Percentiles rank a stretch among this genome's conserved stretches.
These are phyloP conservation scores for Oryzaephilus surinamensis DNA, from an alignment of 1,140 invertebrate species.

Conservation along the genomic window DNA sequence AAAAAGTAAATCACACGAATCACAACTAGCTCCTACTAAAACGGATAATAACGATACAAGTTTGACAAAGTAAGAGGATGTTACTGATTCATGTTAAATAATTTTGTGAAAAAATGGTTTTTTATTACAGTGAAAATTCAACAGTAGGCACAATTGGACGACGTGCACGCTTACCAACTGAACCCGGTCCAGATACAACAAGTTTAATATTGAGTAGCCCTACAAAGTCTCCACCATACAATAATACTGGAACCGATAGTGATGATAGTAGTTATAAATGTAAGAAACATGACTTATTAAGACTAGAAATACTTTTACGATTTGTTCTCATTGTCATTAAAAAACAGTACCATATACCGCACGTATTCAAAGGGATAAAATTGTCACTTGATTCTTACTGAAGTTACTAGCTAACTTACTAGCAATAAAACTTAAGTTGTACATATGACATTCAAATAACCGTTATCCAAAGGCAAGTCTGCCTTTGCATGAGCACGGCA, in stretches of 20 bases:
- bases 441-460: no score
- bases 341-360: no score
- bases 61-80: slow-evolving; percentile 16
- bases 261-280: slow-evolving; percentile 48
- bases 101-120: slow-evolving; percentile 7
- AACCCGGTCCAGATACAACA: slow-evolving; percentile 48
- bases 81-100: no score
- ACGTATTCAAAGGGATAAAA: background rate
- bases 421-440: no score
- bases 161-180: slow-evolving; percentile 57
- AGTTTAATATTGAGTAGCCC: slow-evolving; percentile 49
- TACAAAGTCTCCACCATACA: slow-evolving; percentile 53
- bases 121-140: slow-evolving; percentile 14
- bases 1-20: slow-evolving; percentile 88
- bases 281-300: no score
- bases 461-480: no score
- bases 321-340: no score
- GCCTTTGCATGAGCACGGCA: no score
- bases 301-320: no score
- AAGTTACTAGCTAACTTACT: no score
- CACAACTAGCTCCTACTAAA: slow-evolving; percentile 62
- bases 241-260: slow-evolving; percentile 40
- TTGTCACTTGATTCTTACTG: no score
- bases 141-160: slow-evolving; percentile 27
- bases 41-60: slow-evolving; percentile 41